Evolutionary conservation across 2,113 vertebrate genomes (phyloP), one percentile per base, ranked within the genome.

Genomic region (Sapayoa aenigma): DNA sequence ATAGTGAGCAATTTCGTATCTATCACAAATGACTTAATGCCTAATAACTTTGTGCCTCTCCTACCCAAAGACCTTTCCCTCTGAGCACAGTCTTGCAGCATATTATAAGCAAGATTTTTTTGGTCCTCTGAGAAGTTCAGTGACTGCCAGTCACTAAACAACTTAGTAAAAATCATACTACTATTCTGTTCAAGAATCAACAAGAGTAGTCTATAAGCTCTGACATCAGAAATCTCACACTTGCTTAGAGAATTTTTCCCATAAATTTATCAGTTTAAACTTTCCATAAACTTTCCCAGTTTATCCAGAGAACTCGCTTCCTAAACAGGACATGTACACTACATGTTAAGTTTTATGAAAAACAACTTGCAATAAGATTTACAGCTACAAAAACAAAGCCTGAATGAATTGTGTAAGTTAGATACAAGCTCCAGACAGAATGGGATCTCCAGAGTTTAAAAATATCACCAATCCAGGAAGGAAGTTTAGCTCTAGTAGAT

Each of bases 341-440:
- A 94, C 37, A 66, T 5, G 2, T 27, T 27, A 76, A 39, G 37
- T 79, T 62, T 92, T 87, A 92, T 35, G 73, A 60, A 86, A 90
- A 93, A 52, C 14, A 67, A 42, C 20, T 72, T 94, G 10, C 59
- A 59, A 7, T 39, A 59, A 78, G 33, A 83, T 41, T 78, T 73
- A 88, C 41, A 76, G 47, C 63, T 56, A 37, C 72, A 91, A 76
- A 94, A 87, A 76, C 66, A 89, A 91, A 88, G 62, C 39, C 42
- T 87, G 30, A n/a, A 84, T 59, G 22, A 92, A 81, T 28, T 68
- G 56, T 77, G 9, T 67, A 84, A 85, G 76, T 78, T 67, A 60
- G 52, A 92, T 71, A 52, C 68, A 93, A 94, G 86, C 72, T 94
- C 47, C 88, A 96, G 68, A 55, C 65, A 68, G 68, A 91, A 83